Conservation (phyloP, 2,113 vertebrate species). For the Menidia beryllina region DNA sequence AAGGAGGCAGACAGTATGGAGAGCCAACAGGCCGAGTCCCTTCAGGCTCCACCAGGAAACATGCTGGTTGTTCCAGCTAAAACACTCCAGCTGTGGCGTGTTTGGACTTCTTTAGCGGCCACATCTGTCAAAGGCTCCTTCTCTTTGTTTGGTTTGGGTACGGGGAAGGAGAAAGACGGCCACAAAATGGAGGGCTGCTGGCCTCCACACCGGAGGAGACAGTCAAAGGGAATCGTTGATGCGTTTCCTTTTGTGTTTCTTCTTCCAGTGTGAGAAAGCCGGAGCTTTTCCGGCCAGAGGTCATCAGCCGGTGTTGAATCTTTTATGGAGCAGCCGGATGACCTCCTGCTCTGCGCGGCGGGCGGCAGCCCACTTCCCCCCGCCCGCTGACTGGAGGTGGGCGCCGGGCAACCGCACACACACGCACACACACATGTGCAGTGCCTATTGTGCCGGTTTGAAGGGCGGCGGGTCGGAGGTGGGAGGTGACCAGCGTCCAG, state of each 20-base stretch:
- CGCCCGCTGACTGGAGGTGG: slow-evolving; percentile 8
- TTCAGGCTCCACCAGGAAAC: too few relatives aligned
- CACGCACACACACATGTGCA: slow-evolving; percentile 19
- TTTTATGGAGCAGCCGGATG: slow-evolving; percentile 64
- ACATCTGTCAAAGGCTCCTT: not conserved
- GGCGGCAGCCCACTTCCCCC: too few relatives aligned
- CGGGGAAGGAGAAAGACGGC: too few relatives aligned
- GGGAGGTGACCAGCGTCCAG: slow-evolving; percentile 74
- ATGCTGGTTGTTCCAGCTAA: not conserved
- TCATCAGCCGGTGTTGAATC: slow-evolving; percentile 64
- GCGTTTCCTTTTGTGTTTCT: slow-evolving; percentile 40
- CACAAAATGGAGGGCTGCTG: not conserved
- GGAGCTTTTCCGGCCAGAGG: slow-evolving; percentile 45
- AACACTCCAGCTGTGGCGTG: not conserved
- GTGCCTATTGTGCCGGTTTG: slow-evolving; percentile 65
- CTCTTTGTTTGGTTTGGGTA: not conserved
- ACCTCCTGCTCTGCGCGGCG: slow-evolving; percentile 58
- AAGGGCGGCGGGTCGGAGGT: slow-evolving; percentile 65
- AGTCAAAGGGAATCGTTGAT: slow-evolving; percentile 56
- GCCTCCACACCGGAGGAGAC: slow-evolving; percentile 8
- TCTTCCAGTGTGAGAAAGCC: slow-evolving; percentile 39
- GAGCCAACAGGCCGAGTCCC: too few relatives aligned
- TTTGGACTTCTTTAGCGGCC: not conserved
- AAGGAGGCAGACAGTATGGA: too few relatives aligned
- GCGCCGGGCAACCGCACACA: slow-evolving; percentile 36